These are phyloP conservation scores for Busseola fusca DNA, from an alignment of 2,888 invertebrate genomes.

Conservation along the genomic window DNA sequence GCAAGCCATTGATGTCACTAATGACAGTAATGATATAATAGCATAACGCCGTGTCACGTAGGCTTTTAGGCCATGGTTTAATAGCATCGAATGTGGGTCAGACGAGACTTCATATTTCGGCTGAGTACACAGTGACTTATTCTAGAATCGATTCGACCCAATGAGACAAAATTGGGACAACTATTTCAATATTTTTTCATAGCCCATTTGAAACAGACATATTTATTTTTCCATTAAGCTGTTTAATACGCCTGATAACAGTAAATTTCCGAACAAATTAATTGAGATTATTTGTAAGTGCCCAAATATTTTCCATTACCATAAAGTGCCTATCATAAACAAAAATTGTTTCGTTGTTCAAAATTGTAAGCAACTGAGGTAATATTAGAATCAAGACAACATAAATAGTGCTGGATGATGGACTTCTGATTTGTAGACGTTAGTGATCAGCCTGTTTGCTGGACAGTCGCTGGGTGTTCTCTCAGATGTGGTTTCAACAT, in stretches of 20 bases:
- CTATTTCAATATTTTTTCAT: constrained; percentile 48
- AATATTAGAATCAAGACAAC: constrained; percentile 9
- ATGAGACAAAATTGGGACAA: constrained; percentile 48
- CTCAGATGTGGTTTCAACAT: constrained; percentile 49
- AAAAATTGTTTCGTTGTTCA: constrained; percentile 7
- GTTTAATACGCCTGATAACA: constrained; percentile 10
- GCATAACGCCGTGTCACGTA: constrained; percentile 73
- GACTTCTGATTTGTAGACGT: constrained; percentile 14
- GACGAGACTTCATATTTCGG: constrained; percentile 58
- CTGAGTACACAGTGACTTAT: constrained; percentile 42
- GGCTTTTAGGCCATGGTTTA: constrained; percentile 74
- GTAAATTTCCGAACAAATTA: constrained; percentile 6
- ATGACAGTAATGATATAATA: constrained; percentile 59
- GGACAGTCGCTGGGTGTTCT: constrained; percentile 40
- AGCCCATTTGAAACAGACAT: constrained; percentile 38
- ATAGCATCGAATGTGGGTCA: constrained; percentile 73
- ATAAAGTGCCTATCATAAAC: not conserved
- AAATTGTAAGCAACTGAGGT: not conserved
- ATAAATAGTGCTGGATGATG: not conserved
- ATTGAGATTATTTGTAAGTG: constrained; percentile 1
- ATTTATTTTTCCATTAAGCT: constrained; percentile 25
- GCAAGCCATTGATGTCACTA: constrained; percentile 61
- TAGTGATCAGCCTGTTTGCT: constrained; percentile 11
- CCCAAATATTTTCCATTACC: constrained; percentile 6
- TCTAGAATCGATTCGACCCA: constrained; percentile 42